phyloP scores from a whole-genome alignment of 2,888 invertebrate genomes.

The Drosophila macrospina region DNA sequence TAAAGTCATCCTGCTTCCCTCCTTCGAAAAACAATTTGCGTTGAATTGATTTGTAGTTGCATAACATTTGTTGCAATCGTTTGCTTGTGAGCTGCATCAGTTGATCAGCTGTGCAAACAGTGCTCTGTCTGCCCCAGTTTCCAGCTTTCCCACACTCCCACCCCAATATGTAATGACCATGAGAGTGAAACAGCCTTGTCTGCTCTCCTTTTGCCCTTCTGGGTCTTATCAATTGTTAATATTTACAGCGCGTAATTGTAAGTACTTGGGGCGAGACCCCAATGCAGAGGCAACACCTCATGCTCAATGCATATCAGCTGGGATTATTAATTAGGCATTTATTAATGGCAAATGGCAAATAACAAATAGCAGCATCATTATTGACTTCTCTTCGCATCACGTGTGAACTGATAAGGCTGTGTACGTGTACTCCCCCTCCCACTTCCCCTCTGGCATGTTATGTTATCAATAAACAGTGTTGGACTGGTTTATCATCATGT shows the following conservation, averaged over 20 bases:
- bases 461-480: constrained; percentile 12
- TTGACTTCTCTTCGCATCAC: background rate
- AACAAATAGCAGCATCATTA: constrained; percentile 21
- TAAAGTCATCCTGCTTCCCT: background rate
- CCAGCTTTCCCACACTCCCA: constrained; percentile 29
- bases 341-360: constrained; percentile 26
- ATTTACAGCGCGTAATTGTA: constrained; percentile 56
- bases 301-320: constrained; percentile 35
- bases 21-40: background rate
- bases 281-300: constrained; percentile 1
- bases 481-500: constrained; percentile 16
- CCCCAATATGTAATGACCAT: constrained; percentile 20
- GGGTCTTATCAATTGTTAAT: constrained; percentile 46
- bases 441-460: background rate
- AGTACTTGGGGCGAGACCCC: constrained; percentile 35
- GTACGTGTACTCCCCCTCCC: background rate
- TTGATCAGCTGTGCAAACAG: constrained; percentile 33
- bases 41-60: constrained; percentile 1
- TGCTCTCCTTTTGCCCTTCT: background rate
- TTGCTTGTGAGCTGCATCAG: background rate
- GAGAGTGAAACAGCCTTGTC: constrained; percentile 20
- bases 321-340: constrained; percentile 53
- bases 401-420: constrained; percentile 27
- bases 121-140: constrained; percentile 10
- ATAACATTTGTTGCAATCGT: background rate